Evolutionary conservation across 2,797 vertebrate genomes (phyloP), one percentile per base, ranked within the genome.

Genomic region (Neosilurus hyrtlii): DNA sequence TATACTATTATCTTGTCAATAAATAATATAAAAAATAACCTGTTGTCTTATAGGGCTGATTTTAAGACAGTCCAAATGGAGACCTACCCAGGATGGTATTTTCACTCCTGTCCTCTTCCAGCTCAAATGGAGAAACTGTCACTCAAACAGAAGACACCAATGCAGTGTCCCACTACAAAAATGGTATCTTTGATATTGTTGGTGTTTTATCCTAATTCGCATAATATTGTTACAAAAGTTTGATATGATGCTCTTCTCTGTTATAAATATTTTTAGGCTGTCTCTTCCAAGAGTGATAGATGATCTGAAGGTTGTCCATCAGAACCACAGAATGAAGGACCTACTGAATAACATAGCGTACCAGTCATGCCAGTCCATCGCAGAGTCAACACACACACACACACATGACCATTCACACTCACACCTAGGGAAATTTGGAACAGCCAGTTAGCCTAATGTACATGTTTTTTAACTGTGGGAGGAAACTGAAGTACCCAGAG

Each of bases 31-130:
- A 16, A 16, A 59, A 59, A 80, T 68, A 67, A 54, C 43, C 37
- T 85, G 49, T n/a, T 82, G 0, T 90, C 86, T 56, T 56, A n/a
- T 22, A 95, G 95, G 89, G 90, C 90, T 10, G 88, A 94, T 4
- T 95, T 92, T 82, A 90, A 85, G 86, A 93, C 92, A 0, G 82
- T 93, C 67, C 93, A 93, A 77, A 94, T 90, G 87, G 91, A 93
- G 66, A 87, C 87, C 7, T 94, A 86, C 74, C 86, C 90, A 1
- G 85, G 90, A n/a, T 94, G 94, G 94, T 26, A 24, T 70, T 59
- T 85, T 52, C 57, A 85, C 2, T 43, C 66, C n/a, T 74, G 62
- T 2, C 81, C 88, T n/a, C 37, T 43, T 9, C 86, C 6, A 0
- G 54, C 72, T 65, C 24, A 61, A 9, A 49, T 74, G 82, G 86